Evolutionary conservation across 2,888 invertebrate genomes (phyloP).

Genomic region (Diplazon laetatorius): DNA sequence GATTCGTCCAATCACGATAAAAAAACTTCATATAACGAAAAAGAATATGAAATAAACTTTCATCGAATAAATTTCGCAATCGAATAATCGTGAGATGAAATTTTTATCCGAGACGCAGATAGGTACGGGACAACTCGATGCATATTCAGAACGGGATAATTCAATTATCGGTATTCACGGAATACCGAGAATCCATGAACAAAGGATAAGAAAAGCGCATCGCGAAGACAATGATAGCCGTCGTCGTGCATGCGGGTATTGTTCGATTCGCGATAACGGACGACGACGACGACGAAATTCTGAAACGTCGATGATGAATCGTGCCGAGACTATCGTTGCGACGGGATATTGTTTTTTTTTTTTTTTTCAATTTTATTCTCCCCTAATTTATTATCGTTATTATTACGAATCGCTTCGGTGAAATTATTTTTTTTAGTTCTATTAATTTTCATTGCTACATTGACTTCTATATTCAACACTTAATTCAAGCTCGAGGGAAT

Average conservation of each 20-base stretch:
- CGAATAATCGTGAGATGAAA: too few relatives aligned
- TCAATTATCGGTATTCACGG: conserved; percentile 59
- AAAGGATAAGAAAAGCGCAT: conserved; percentile 41
- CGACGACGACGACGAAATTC: conserved; percentile 26
- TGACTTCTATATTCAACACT: too few relatives aligned
- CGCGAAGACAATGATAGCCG: conserved; percentile 55
- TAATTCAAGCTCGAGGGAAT: too few relatives aligned
- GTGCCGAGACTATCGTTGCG: conserved; percentile 19
- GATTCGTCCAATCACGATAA: too few relatives aligned
- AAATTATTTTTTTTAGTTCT: too few relatives aligned
- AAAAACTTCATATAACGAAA: not conserved
- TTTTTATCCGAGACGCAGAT: conserved; percentile 30
- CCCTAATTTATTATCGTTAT: too few relatives aligned
- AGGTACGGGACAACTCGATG: conserved; percentile 34
- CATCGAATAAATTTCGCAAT: too few relatives aligned
- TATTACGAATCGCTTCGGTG: too few relatives aligned
- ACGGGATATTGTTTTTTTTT: not conserved
- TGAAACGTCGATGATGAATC: conserved; percentile 53
- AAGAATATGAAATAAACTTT: not conserved
- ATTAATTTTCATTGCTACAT: too few relatives aligned
- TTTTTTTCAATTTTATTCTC: too few relatives aligned
- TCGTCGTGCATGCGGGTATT: conserved; percentile 58
- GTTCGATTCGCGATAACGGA: conserved; percentile 49
- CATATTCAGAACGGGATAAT: conserved; percentile 58
- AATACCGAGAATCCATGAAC: conserved; percentile 42